phyloP scores from a whole-genome alignment of 1,140 invertebrate species.

The Microplitis mediator region DNA sequence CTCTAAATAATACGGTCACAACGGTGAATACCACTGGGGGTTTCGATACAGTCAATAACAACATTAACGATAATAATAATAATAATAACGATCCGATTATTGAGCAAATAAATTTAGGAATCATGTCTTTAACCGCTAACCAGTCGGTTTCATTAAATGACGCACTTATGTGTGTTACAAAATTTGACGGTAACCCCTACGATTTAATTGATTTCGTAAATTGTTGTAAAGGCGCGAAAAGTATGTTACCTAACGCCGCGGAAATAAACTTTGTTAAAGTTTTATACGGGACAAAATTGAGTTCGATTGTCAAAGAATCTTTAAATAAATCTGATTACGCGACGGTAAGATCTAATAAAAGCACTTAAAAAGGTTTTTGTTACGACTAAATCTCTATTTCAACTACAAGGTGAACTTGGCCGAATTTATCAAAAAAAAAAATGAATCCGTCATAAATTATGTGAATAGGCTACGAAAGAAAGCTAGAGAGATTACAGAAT shows the following conservation, averaged over 20 bases:
- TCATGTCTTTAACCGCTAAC: background rate
- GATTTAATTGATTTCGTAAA: background rate
- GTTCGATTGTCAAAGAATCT: background rate
- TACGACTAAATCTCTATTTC: background rate
- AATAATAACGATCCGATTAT: background rate
- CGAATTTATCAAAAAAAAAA: background rate
- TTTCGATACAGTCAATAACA: no score
- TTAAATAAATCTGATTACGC: background rate
- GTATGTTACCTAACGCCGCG: background rate
- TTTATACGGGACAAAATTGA: background rate
- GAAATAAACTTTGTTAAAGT: background rate
- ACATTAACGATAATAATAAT: background rate
- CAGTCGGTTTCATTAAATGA: background rate
- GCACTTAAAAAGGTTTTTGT: background rate
- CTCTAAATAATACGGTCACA: no score
- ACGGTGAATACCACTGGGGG: no score
- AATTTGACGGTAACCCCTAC: background rate
- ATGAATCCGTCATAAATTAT: background rate
- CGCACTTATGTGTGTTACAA: background rate
- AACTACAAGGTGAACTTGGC: slow-evolving; percentile 1
- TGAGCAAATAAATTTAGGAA: background rate
- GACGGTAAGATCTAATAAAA: background rate
- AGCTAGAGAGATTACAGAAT: slow-evolving; percentile 6
- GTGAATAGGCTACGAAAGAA: slow-evolving; percentile 11
- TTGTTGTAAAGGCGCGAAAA: background rate